phyloP scores from a whole-genome alignment of 2,888 invertebrate species.

The Scaptomyza polygonia region DNA sequence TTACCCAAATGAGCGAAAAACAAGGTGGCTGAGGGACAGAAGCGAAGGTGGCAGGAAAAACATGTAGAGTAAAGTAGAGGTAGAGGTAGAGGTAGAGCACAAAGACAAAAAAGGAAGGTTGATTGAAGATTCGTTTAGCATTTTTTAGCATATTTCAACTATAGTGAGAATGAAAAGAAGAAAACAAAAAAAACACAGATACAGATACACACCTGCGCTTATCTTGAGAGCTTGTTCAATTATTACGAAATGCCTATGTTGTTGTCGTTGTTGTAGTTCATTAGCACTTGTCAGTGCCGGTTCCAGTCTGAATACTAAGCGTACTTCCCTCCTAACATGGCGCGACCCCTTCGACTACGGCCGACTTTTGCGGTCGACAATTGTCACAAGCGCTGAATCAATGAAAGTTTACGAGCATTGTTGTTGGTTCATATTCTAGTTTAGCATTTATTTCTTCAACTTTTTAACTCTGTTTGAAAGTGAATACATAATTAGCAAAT shows the following conservation, averaged over 20 bases:
- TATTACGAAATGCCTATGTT: slow-evolving; percentile 61
- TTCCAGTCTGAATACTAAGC: slow-evolving; percentile 51
- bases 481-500: slow-evolving; percentile 70
- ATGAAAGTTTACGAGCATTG: slow-evolving; percentile 63
- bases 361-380: slow-evolving; percentile 33
- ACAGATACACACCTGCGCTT: slow-evolving; percentile 41
- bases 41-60: slow-evolving; percentile 35
- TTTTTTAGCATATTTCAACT: slow-evolving; percentile 68
- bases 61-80: slow-evolving; percentile 26
- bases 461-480: slow-evolving; percentile 49
- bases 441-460: slow-evolving; percentile 6
- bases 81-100: slow-evolving; percentile 19
- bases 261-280: slow-evolving; percentile 61
- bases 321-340: not conserved
- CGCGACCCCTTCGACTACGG: not conserved
- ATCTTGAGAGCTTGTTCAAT: slow-evolving; percentile 53
- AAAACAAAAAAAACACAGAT: slow-evolving; percentile 9
- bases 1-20: slow-evolving; percentile 74
- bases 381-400: slow-evolving; percentile 60
- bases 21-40: too few relatives aligned
- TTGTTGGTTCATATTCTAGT: slow-evolving; percentile 17
- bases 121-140: slow-evolving; percentile 67
- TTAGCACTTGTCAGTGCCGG: slow-evolving; percentile 71
- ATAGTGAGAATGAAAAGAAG: slow-evolving; percentile 33
- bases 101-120: slow-evolving; percentile 5